Evolutionary conservation across 2,113 vertebrate genomes (phyloP).

Genomic region (Leptosomus discolor): DNA sequence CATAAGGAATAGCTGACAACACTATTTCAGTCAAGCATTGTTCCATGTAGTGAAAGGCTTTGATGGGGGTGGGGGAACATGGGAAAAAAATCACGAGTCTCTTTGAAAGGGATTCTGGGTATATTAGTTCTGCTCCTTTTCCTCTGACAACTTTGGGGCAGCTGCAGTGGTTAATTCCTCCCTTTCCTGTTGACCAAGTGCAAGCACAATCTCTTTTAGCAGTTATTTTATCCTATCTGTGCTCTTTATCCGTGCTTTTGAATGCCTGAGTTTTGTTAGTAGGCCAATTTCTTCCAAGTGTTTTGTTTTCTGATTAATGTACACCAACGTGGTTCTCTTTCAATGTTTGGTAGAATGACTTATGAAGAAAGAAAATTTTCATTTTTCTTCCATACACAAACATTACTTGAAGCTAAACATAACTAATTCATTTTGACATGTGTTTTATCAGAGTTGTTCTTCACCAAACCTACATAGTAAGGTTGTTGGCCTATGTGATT

Average conservation of each 20-base stretch:
- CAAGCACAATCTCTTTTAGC: not conserved
- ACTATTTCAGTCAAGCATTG: not conserved
- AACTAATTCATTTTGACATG: slow-evolving; percentile 1
- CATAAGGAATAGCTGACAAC: not conserved
- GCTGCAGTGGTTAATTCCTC: not conserved
- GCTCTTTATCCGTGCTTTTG: not conserved
- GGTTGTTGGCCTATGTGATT: not conserved
- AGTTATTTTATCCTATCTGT: not conserved
- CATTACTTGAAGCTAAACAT: slow-evolving; percentile 7
- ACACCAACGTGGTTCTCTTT: not conserved
- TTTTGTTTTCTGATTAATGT: not conserved
- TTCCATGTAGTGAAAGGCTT: not conserved
- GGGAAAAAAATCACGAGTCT: not conserved
- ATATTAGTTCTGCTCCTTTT: not conserved
- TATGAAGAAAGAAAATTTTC: not conserved
- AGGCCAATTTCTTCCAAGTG: not conserved
- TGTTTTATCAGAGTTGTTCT: not conserved
- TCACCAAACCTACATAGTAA: not conserved
- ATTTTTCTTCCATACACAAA: not conserved
- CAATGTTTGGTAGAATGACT: not conserved
- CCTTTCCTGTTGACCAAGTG: not conserved
- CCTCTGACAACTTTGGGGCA: not conserved
- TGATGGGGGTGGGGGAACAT: not conserved
- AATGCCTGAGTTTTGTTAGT: not conserved
- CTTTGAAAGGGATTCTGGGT: not conserved